Conservation (phyloP, 53 echinoderm and acorn worm species). For the Holothuria scabra region DNA sequence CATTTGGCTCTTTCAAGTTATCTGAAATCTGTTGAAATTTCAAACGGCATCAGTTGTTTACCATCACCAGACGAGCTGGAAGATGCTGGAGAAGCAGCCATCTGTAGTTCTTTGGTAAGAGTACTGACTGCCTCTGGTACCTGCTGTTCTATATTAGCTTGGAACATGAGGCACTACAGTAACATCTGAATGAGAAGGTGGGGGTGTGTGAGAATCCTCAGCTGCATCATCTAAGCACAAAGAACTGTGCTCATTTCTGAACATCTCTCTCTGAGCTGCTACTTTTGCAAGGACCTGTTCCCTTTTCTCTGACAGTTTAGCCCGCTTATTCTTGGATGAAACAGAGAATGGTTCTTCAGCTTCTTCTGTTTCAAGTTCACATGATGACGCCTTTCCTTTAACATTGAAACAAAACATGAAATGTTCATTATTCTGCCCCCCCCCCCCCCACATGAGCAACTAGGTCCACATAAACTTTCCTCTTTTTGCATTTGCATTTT, state of each 20-base stretch:
- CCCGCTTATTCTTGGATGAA: background rate
- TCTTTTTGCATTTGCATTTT: background rate
- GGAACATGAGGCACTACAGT: background rate
- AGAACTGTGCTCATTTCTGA: background rate
- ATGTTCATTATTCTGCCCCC: constrained; percentile 7
- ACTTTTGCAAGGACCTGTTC: background rate
- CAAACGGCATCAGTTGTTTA: no score
- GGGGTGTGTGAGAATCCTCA: background rate
- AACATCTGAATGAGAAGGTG: background rate
- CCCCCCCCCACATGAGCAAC: constrained; percentile 1
- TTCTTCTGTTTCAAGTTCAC: no score
- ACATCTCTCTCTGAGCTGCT: background rate
- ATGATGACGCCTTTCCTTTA: no score
- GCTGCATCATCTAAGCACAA: background rate
- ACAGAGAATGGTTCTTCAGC: no score
- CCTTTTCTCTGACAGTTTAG: constrained; percentile 1
- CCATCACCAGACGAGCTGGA: no score
- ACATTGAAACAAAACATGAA: no score
- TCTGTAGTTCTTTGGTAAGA: no score
- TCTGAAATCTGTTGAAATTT: no score
- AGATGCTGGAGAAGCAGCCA: no score
- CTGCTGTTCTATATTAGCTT: no score
- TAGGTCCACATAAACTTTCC: background rate
- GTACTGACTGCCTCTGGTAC: no score
- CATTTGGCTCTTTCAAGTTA: no score